Base-by-base conservation (phyloP, 2,888 invertebrate genomes). In the Rhopalosiphum nymphaeae region DNA sequence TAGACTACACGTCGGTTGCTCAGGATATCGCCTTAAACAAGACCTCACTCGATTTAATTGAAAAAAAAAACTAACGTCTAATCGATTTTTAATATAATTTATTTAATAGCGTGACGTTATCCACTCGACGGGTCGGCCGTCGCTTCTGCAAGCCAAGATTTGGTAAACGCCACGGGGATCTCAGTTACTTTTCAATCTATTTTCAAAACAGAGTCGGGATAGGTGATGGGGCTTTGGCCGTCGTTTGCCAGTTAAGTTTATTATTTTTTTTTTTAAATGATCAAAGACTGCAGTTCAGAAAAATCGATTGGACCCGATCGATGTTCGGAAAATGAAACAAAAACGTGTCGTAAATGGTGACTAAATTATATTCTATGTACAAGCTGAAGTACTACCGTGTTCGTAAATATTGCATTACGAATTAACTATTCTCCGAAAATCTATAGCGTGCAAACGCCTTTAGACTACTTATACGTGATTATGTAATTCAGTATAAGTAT, bases 81-180 rank as follows among this genome's bases (percentile, higher is more conserved):
- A 78, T 78, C 78, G 36, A 78, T 78, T 78, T 78, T 78, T 36
- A 78, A 36, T 78, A 36, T 78, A 78, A 78, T 78, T 78, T 78
- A 78, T 78, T 78, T 78, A 78, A 36, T 78, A 78, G 36, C 78
- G 78, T 78, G 44, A 46, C 9, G 78, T 36, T 36, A 78, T 36
- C 78, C 9, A 36, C 78, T 78, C 78, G 21, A 16, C 21, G 21
- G 78, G 78, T 78, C 36, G 7, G 78, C 36, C 36, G 36, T 78
- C 36, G 36, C 78, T 78, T 36, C 21, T 78, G 36, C 78, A 78
- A 78, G 21, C 78, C 78, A 78, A 78, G 78, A 78, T 78, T 78
- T 78, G 21, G 9, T 78, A 78, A 78, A 78, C 78, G 21, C 78
- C 78, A 36, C 78, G 9, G 78, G 78, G 36, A 78, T 36, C 78